Base-by-base conservation (phyloP, 2,888 invertebrate species). In the Thereva nobilitata region DNA sequence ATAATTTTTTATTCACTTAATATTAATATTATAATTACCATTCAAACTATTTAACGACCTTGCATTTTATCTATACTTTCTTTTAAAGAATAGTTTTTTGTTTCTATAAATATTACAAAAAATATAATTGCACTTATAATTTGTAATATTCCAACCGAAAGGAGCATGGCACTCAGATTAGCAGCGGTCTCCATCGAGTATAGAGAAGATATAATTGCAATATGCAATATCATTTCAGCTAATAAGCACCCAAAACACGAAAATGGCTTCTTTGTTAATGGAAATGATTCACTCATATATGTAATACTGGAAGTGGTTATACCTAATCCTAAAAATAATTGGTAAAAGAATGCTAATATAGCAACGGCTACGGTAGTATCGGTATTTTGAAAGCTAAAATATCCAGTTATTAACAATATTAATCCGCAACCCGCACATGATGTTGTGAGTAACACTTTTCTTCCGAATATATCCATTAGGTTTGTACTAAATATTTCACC, bases 51-150 rank as follows among this genome's bases (percentile, higher is more conserved):
- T 23, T 23, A 23, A 1, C 2, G 23, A 23, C 23, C 23, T 23
- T 23, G 1, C 35, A 53, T 10, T 8, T 5, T 5, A 55, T 56
- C 42, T n/a, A 5, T 41, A 45, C 47, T 53, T 53, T 68, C 59
- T 52, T 56, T n/a, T 12, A 68, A 54, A 0, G 67, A 56, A 61
- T 61, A 53, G 10, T 50, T 53, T 10, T 59, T 49, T 12, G 70
- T 70, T 63, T 70, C 68, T 37, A 67, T 68, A 9, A 68, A 41
- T 8, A 35, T 34, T 41, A 41, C 45, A 42, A 54, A 59, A n/a
- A 65, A 50, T 10, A 49, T 23, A 42, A 41, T 35, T 10, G 23
- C 42, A 54, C n/a, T 9, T 1, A 65, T 2, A 8, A 65, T 5
- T 42, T 47, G 37, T 34, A 56, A 41, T 34, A 56, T 40, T 8